Evolutionary conservation across 2,113 vertebrate species (phyloP), one percentile per base, ranked within the genome.

Genomic region (Laticauda colubrina): DNA sequence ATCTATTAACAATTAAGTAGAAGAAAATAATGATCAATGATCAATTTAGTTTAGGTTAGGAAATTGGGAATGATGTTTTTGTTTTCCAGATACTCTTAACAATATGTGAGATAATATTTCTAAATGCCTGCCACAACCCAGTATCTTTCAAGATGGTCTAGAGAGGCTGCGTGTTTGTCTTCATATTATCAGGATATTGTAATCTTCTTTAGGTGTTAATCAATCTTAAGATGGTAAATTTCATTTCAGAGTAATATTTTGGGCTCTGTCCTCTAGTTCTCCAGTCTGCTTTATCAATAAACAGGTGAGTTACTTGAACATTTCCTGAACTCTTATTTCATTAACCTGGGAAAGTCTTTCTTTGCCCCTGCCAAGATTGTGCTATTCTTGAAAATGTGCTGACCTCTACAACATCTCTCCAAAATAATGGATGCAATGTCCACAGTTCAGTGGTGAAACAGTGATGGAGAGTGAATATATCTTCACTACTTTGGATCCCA

Each of bases 311-410:
- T 92, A 51, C 43, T 51, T 92, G 88, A 59, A 92, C 48, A 11
- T 34, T 48, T 59, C 51, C 29, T 51, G 29, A 91, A 92, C 24
- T 91, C 93, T 24, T 96, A 93, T 96, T 97, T 96, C 93, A 95
- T 94, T 97, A 97, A 95, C 95, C 92, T n/a, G 96, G 85, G 87
- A 54, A 92, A 87, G 91, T 43, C 88, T 55, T 92, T 94, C 94
- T 95, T 1, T 92, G 94, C 86, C 94, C 89, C 92, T 95, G 95
- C 94, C 90, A 95, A 93, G 86, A 93, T 75, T 94, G 89, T 96
- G 95, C 91, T 96, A 92, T 94, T 96, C 95, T 96, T 97, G 95
- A 94, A 96, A 90, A 93, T 89, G 0, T 0, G 20, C 0, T 0
- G 88, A 90, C 93, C 90, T 57, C 92, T 0, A 26, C 93, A 93